Evolutionary conservation across 2,113 vertebrate species (phyloP).

Genomic region (Osmerus mordax): DNA sequence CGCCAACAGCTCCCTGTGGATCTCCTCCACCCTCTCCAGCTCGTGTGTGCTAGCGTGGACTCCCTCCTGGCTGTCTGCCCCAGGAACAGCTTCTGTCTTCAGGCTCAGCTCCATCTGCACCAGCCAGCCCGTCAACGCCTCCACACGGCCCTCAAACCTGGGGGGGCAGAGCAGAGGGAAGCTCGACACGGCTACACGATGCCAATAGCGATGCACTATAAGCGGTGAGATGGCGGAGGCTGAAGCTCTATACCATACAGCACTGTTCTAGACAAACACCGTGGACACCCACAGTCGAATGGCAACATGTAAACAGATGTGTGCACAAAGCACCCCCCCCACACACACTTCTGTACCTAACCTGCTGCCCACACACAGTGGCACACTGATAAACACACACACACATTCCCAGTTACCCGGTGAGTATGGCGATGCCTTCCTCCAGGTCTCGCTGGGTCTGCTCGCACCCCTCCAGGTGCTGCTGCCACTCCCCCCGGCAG

Average conservation of each 20-base stretch:
- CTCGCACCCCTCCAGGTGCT: conserved; percentile 77
- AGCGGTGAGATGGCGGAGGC: no score
- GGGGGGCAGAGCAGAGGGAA: background rate
- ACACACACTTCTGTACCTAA: background rate
- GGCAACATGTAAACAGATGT: no score
- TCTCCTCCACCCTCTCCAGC: conserved; percentile 83
- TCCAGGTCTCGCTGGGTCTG: conserved; percentile 79
- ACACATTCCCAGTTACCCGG: conserved; percentile 49
- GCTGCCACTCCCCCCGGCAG: conserved; percentile 81
- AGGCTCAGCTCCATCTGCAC: conserved; percentile 82
- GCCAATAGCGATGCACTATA: background rate
- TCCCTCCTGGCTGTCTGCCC: conserved; percentile 76
- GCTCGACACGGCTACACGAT: background rate
- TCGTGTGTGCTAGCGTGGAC: conserved; percentile 80
- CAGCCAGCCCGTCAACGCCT: conserved; percentile 81
- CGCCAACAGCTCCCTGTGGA: conserved; percentile 81
- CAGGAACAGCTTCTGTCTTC: conserved; percentile 70
- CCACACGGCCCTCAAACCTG: conserved; percentile 85
- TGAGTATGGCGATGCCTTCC: conserved; percentile 75
- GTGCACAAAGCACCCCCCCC: no score
- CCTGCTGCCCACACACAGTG: background rate
- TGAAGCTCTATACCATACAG: no score
- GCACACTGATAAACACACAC: background rate
- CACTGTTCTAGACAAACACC: no score
- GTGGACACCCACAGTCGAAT: no score